phyloP scores from a whole-genome alignment of 2,113 vertebrate genomes.

The Chlamydotis undulata region DNA sequence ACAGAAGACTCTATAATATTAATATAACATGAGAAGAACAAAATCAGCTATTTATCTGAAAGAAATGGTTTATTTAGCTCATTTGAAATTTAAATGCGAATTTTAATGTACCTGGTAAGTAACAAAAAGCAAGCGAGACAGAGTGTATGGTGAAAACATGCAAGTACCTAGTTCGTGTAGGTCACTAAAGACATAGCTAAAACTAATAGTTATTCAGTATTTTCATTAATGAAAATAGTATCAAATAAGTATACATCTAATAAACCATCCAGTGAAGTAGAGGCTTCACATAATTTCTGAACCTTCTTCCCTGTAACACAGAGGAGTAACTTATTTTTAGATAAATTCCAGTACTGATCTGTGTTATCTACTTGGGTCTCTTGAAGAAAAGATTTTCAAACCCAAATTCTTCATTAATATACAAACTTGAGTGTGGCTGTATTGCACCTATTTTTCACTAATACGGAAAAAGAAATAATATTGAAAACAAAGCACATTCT shows the following conservation, averaged over 20 bases:
- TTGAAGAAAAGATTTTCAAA: neutral
- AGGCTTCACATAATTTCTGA: neutral
- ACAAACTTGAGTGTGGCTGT: neutral
- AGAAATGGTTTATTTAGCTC: conserved; percentile 68
- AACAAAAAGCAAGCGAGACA: neutral
- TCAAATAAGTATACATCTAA: neutral
- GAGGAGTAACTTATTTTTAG: neutral
- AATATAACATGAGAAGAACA: conserved; percentile 74
- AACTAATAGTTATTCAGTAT: conserved; percentile 19
- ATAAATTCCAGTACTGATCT: conserved; percentile 20
- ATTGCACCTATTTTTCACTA: neutral
- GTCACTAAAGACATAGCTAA: conserved; percentile 50
- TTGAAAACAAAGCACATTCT: neutral
- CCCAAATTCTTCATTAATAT: neutral
- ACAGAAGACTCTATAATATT: conserved; percentile 64
- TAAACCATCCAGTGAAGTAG: neutral
- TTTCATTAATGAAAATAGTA: conserved; percentile 3
- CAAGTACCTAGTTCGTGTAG: neutral
- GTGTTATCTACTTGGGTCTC: neutral
- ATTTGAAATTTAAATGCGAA: conserved; percentile 79
- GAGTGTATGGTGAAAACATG: neutral
- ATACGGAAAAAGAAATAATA: neutral
- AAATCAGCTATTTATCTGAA: conserved; percentile 76
- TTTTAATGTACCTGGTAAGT: conserved; percentile 66
- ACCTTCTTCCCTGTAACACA: neutral